Evolutionary conservation across 2,888 invertebrate genomes (phyloP), one percentile per base, ranked within the genome.

Genomic region (Chydorus sphaericus): DNA sequence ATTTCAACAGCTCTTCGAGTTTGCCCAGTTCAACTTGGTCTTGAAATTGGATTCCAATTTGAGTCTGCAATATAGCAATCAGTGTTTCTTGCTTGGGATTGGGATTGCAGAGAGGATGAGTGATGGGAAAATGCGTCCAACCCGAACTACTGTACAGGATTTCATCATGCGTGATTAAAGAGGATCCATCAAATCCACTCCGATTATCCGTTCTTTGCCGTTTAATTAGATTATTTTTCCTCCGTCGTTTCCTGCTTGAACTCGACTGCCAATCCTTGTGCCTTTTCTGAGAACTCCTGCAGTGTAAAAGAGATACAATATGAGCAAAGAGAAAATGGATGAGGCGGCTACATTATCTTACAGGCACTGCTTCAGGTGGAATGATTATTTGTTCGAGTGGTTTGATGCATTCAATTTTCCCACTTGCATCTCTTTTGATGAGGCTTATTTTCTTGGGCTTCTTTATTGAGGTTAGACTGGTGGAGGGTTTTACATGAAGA

Each of bases 71-170:
- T 26, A 44, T 44, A 23, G 44, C 44, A 23, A 23, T 14, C 44
- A 44, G 14, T 4, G 44, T 44, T n/a, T n/a, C n/a, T n/a, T n/a
- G n/a, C n/a, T n/a, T n/a, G 26, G 20, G 23, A 23, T 26, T 44
- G 26, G 44, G 44, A 23, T 23, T 23, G 20, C 14, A 44, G 14
- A 52, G 7, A 4, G 52, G 52, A 36, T 52, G 52, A 14, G 26
- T 31, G 7, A 52, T 31, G 20, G 31, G 52, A 36, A 52, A 52
- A 20, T 52, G 52, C 8, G 52, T 52, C 52, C 52, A 52, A 16
- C 52, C 52, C 11, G 33, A 33, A 23, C 20, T 31, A 36, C 52
- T 36, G 36, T 52, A 52, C 14, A 52, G 37, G 23, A 52, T 36
- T 26, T 52, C 52, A 23, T 52, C 52, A 26, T 52, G 52, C 11